These are phyloP conservation scores for Melanogrammus aeglefinus DNA, from an alignment of 2,797 vertebrate species.

Conservation along the genomic window DNA sequence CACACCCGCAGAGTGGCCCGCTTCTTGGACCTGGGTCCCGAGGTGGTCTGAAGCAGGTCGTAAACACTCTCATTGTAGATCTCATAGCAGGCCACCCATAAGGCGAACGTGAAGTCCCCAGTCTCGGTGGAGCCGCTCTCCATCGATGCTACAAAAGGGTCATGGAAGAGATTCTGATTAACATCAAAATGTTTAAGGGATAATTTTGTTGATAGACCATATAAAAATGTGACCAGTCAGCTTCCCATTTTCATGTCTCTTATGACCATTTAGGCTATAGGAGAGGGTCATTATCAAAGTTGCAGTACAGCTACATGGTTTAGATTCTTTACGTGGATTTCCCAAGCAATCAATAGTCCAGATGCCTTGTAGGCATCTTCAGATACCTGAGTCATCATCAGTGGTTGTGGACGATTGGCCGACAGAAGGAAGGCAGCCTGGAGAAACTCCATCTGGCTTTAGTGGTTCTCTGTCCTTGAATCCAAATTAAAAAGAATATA, in stretches of 20 bases:
- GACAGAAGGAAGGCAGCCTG: conserved; percentile 27
- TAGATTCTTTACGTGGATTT: not conserved
- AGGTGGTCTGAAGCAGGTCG: conserved; percentile 76
- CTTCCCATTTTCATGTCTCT: not conserved
- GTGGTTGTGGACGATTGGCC: conserved; percentile 44
- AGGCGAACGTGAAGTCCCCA: conserved; percentile 62
- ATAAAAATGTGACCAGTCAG: not conserved
- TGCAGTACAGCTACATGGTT: not conserved
- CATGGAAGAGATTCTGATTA: not conserved
- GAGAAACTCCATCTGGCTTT: conserved; percentile 27
- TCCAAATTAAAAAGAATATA: not conserved
- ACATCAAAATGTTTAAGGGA: not conserved
- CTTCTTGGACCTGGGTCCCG: conserved; percentile 72
- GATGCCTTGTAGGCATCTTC: not conserved
- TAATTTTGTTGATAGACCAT: not conserved
- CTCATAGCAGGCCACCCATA: conserved; percentile 90
- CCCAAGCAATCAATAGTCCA: not conserved
- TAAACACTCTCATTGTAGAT: conserved; percentile 90
- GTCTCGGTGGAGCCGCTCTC: not conserved
- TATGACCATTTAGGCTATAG: not conserved
- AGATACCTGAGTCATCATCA: conserved; percentile 59
- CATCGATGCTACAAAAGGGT: not conserved
- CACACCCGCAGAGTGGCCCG: conserved; percentile 79
- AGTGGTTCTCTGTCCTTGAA: conserved; percentile 60
- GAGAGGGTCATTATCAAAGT: not conserved